These are phyloP conservation scores for Myanophis thanlyinensis DNA, from an alignment of 2,113 vertebrate species.

Conservation along the genomic window DNA sequence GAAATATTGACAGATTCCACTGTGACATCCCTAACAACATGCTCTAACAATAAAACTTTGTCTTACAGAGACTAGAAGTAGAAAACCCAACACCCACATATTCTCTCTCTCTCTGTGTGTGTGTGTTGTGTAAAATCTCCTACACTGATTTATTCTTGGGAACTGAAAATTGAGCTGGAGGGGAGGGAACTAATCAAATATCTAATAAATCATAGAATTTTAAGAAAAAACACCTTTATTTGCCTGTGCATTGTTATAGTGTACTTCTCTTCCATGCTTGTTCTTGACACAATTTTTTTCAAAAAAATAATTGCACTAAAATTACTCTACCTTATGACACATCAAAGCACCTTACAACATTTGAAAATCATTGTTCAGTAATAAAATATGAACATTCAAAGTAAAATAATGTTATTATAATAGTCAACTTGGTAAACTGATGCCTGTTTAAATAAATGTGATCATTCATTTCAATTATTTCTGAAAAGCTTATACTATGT, in stretches of 20 bases:
- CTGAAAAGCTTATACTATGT: not conserved
- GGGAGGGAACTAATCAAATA: slow-evolving; percentile 19
- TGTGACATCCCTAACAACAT: slow-evolving; percentile 23
- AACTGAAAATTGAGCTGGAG: slow-evolving; percentile 14
- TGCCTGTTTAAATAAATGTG: not conserved
- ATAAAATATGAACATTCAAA: not conserved
- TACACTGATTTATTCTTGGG: slow-evolving; percentile 24
- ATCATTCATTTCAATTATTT: not conserved
- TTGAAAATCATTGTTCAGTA: not conserved
- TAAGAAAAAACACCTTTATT: slow-evolving; percentile 15
- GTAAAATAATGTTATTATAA: not conserved
- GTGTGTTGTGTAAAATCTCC: not conserved
- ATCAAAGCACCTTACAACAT: not conserved
- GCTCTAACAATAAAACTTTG: slow-evolving; percentile 1
- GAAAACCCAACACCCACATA: slow-evolving; percentile 8
- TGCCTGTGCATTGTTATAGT: slow-evolving; percentile 37
- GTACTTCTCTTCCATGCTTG: not conserved
- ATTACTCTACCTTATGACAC: not conserved
- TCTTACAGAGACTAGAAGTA: slow-evolving; percentile 32
- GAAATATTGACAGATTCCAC: slow-evolving; percentile 41
- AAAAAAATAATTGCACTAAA: not conserved
- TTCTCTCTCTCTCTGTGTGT: not conserved
- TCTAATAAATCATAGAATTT: slow-evolving; percentile 32
- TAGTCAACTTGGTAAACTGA: not conserved
- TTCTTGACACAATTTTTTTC: not conserved